A percentile compares a stretch with the other conserved stretches of the same genome.
Evolutionary conservation across 2,797 vertebrate genomes (phyloP).

Genomic region (Helicolenus hilgendorfi): DNA sequence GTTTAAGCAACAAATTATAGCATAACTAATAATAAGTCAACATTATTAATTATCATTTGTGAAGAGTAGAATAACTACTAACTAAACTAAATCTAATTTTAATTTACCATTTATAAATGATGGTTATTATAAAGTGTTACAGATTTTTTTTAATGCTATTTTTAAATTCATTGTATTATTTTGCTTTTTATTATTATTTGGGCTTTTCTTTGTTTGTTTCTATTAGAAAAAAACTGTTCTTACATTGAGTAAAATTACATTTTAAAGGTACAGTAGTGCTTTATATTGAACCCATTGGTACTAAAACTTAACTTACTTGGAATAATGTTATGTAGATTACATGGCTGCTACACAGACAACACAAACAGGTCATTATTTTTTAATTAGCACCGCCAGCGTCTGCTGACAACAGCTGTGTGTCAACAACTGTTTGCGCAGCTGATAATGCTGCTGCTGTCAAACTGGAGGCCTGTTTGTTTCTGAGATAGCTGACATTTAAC

Average conservation of each 20-base stretch:
- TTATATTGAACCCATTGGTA: neutral
- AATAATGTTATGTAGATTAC: constrained; percentile 45
- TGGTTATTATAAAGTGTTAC: too few relatives aligned
- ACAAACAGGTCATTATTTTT: constrained; percentile 64
- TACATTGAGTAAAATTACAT: neutral
- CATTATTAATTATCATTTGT: too few relatives aligned
- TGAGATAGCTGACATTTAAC: constrained; percentile 40
- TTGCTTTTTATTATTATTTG: neutral
- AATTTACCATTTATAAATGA: too few relatives aligned
- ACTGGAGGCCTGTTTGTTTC: constrained; percentile 1
- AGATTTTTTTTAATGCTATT: neutral
- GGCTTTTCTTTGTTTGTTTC: too few relatives aligned
- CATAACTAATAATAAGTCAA: too few relatives aligned
- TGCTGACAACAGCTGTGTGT: constrained; percentile 60
- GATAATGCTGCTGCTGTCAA: constrained; percentile 44
- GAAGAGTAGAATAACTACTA: too few relatives aligned
- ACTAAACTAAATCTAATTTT: too few relatives aligned
- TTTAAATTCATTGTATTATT: neutral
- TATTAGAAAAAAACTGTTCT: neutral
- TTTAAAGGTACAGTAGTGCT: neutral
- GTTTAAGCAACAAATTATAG: too few relatives aligned
- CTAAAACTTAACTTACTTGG: neutral
- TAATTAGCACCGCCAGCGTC: constrained; percentile 61
- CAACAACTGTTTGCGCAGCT: constrained; percentile 42
- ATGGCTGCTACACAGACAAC: constrained; percentile 39